Conservation (phyloP, 2,888 invertebrate species). For the Phasia obesa region DNA sequence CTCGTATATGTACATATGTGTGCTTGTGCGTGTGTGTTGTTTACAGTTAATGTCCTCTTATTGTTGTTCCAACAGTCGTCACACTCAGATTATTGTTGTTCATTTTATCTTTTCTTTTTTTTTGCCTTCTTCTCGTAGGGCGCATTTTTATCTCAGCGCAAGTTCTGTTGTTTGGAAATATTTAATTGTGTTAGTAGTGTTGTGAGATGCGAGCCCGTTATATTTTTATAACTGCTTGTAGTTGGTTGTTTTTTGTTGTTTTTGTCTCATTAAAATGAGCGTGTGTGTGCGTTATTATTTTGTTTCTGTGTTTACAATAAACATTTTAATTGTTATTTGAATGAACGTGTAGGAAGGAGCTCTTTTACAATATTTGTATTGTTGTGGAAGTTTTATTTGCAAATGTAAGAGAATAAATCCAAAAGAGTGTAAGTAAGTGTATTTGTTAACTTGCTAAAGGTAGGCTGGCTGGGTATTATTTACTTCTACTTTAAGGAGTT, state of each 20-base stretch:
- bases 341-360: not conserved
- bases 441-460: not conserved
- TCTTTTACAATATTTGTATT: not conserved
- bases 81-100: constrained; percentile 49
- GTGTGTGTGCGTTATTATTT: constrained; percentile 16
- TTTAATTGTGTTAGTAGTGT: constrained; percentile 35
- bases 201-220: not conserved
- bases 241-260: not conserved
- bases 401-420: not conserved
- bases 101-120: constrained; percentile 28
- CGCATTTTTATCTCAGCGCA: not conserved
- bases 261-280: constrained; percentile 19
- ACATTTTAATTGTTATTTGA: constrained; percentile 56
- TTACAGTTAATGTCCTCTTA: constrained; percentile 29
- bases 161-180: not conserved
- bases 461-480: not conserved
- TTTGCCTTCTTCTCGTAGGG: not conserved
- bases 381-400: not conserved
- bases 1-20: not conserved
- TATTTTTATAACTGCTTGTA: not conserved
- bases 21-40: not conserved
- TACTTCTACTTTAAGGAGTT: not conserved
- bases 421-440: not conserved
- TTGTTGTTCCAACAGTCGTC: constrained; percentile 6
- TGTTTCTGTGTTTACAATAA: constrained; percentile 54